A percentile compares a stretch with the other conserved stretches of the same genome.
Evolutionary conservation across 1,140 invertebrate genomes (phyloP).

Genomic region (Penaeus indicus): DNA sequence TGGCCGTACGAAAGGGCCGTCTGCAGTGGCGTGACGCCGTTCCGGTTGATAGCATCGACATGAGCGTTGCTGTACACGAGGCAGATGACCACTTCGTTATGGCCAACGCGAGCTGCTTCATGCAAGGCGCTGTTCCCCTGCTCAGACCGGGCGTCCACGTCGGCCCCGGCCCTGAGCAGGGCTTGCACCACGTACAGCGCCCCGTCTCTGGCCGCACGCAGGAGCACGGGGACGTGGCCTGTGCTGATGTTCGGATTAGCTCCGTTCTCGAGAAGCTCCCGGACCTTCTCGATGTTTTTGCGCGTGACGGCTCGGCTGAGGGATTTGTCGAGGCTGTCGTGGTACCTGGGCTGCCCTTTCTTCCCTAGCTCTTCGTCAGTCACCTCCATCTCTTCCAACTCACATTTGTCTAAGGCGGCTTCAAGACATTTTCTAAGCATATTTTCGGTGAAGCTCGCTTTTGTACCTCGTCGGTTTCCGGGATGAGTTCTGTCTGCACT

Average conservation of each 20-base stretch:
- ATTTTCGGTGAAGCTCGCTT: constrained; percentile 46
- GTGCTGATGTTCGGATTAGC: constrained; percentile 58
- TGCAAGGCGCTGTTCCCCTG: constrained; percentile 57
- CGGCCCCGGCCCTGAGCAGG: constrained; percentile 54
- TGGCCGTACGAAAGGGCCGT: constrained; percentile 59
- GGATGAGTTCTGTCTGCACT: background rate
- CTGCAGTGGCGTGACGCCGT: constrained; percentile 62
- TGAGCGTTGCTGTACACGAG: constrained; percentile 49
- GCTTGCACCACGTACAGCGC: constrained; percentile 56
- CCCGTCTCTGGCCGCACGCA: constrained; percentile 45
- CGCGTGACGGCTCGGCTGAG: constrained; percentile 26
- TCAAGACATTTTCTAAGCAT: constrained; percentile 44
- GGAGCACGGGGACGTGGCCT: constrained; percentile 38
- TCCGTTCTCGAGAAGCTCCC: constrained; percentile 37
- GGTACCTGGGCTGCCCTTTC: background rate
- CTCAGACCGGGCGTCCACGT: constrained; percentile 47
- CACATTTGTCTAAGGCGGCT: constrained; percentile 24
- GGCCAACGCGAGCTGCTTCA: constrained; percentile 48
- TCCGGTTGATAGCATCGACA: constrained; percentile 61
- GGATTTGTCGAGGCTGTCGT: constrained; percentile 47
- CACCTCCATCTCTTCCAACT: constrained; percentile 30
- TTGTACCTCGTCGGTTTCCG: background rate
- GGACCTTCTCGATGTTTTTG: constrained; percentile 23
- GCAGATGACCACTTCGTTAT: constrained; percentile 52
- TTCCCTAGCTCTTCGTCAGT: background rate